Evolutionary conservation across 2,888 invertebrate genomes (phyloP), one percentile per base, ranked within the genome.

Genomic region (Atherix ibis): DNA sequence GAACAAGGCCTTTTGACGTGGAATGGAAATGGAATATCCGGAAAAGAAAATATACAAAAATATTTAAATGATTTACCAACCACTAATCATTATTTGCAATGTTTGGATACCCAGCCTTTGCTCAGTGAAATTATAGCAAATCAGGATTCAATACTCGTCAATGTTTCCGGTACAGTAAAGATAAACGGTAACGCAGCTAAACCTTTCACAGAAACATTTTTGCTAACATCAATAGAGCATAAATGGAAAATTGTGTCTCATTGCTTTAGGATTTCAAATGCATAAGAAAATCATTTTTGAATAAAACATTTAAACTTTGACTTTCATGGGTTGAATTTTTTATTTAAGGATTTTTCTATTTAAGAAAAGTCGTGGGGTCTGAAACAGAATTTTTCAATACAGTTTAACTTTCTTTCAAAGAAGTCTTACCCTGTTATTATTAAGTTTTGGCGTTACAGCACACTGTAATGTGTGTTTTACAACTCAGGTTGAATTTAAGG

Each of bases 201-300:
- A 48, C 70, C 75, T 1, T 88, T 87, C 49, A 78, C 79, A 50
- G 87, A 92, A 58, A 82, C 77, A 24, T 91, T 92, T 52, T 66
- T 89, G 17, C 75, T 92, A 34, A 87, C 88, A 1, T 84, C 85
- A 4, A 74, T 82, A 41, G 83, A 76, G 12, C 84, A 85, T 44
- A 88, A 88, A 53, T 92, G 91, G 91, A 91, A 91, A 63, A 83
- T 94, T 45, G 85, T 84, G 9, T 83, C 81, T 27, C 91, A 92
- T 53, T 80, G 79, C 48, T 88, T 87, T 49, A 68, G 91, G 50
- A 66, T 83, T 45, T 41, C 45, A 22, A 22, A 22, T 22, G 22
- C 22, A 22, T 8, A 22, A 10, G 10, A 22, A 22, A 8, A n/a
- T n/a, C n/a, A 10, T 8, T 22, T 8, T 8, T 8, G 10, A 22